phyloP scores from a whole-genome alignment of 2,113 vertebrate genomes.

The Serranochromis macrocephalus region DNA sequence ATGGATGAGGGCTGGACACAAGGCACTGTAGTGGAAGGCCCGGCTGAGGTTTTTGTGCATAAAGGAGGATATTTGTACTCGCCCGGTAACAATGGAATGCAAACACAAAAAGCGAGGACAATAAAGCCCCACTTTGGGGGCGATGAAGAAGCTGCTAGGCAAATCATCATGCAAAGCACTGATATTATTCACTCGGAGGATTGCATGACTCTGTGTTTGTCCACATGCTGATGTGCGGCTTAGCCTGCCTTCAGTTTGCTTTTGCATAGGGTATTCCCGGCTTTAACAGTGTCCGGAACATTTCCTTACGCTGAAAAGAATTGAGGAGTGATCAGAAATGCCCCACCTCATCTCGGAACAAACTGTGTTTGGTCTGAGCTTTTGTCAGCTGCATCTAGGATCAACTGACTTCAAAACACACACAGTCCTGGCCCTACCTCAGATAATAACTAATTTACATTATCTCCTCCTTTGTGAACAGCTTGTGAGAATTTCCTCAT shows the following conservation, averaged over 20 bases:
- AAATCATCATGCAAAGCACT: slow-evolving; percentile 73
- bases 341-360: slow-evolving; percentile 48
- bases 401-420: slow-evolving; percentile 27
- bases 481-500: not conserved
- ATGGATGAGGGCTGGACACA: slow-evolving; percentile 60
- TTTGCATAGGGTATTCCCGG: slow-evolving; percentile 59
- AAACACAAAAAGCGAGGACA: slow-evolving; percentile 55
- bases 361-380: not conserved
- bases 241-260: slow-evolving; percentile 52
- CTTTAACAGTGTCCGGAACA: slow-evolving; percentile 63
- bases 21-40: slow-evolving; percentile 18
- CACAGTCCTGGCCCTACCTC: not conserved
- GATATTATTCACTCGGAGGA: slow-evolving; percentile 56
- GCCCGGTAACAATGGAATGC: slow-evolving; percentile 61
- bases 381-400: not conserved
- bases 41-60: slow-evolving; percentile 32
- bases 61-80: slow-evolving; percentile 68
- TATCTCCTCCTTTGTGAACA: not conserved
- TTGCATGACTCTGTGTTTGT: slow-evolving; percentile 48
- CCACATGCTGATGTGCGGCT: slow-evolving; percentile 59
- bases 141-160: slow-evolving; percentile 63
- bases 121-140: slow-evolving; percentile 57
- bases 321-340: slow-evolving; percentile 38
- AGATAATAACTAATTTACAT: not conserved
- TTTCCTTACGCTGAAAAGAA: slow-evolving; percentile 64